These are phyloP conservation scores for Drosophila affinis DNA, from an alignment of 2,888 invertebrate genomes.

Conservation along the genomic window DNA sequence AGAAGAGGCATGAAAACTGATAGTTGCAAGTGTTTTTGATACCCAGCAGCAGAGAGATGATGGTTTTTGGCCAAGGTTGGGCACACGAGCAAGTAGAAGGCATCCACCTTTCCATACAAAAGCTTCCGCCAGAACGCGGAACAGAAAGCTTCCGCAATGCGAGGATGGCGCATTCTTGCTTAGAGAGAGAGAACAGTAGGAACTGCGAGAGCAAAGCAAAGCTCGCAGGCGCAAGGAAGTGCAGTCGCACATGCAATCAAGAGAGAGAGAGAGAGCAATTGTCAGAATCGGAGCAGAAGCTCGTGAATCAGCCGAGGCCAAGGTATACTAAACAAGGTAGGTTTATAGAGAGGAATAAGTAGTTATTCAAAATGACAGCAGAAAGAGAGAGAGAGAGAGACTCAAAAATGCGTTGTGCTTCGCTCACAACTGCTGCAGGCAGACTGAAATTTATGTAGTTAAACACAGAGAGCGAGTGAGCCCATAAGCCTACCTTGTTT, in stretches of 20 bases:
- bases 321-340: too few species aligned
- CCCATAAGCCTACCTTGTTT: too few species aligned
- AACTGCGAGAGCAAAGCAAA: neutral
- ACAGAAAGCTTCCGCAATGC: neutral
- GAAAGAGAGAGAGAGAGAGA: too few species aligned
- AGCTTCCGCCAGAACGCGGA: neutral
- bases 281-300: neutral
- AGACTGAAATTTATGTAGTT: too few species aligned
- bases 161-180: neutral
- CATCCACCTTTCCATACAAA: neutral
- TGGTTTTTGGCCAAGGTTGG: neutral
- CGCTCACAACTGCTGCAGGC: too few species aligned
- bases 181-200: neutral
- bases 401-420: too few species aligned
- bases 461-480: too few species aligned
- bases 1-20: conserved; percentile 6
- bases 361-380: too few species aligned
- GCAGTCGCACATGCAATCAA: neutral
- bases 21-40: neutral
- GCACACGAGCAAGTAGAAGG: neutral
- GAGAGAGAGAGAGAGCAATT: neutral
- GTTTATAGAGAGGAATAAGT: too few species aligned
- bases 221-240: too few species aligned
- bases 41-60: neutral
- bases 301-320: neutral